Evolutionary conservation across 2,888 invertebrate species (phyloP).

Genomic region (Drosophila paranaensis): DNA sequence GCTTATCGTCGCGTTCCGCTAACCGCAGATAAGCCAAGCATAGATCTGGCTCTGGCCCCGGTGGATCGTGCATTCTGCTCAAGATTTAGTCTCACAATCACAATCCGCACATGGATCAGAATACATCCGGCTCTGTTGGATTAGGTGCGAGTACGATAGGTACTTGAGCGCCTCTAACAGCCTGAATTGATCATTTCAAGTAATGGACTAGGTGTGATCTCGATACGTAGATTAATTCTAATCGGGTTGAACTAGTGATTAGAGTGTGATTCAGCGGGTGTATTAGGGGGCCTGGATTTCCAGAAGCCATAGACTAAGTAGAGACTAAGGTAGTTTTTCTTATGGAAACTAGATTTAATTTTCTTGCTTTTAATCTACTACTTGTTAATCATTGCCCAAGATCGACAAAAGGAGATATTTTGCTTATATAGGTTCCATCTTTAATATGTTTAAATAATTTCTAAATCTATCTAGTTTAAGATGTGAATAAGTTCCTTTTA

Average conservation of each 20-base stretch:
- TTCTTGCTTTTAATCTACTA: not conserved
- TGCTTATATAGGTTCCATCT: too few species aligned
- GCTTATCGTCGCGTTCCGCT: slow-evolving; percentile 29
- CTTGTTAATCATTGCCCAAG: not conserved
- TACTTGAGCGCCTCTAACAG: slow-evolving; percentile 16
- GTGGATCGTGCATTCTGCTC: slow-evolving; percentile 10
- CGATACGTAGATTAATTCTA: slow-evolving; percentile 34
- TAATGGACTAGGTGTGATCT: slow-evolving; percentile 67
- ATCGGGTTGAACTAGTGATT: slow-evolving; percentile 23
- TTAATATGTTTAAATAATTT: too few species aligned
- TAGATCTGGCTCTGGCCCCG: slow-evolving; percentile 12
- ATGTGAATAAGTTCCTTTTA: too few species aligned
- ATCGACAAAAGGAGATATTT: too few species aligned
- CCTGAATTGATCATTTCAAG: slow-evolving; percentile 41
- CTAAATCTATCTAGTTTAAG: too few species aligned
- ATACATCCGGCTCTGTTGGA: slow-evolving; percentile 52
- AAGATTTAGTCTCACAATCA: slow-evolving; percentile 59
- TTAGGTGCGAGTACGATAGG: slow-evolving; percentile 21
- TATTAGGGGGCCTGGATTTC: slow-evolving; percentile 35
- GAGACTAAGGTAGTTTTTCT: not conserved
- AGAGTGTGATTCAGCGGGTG: slow-evolving; percentile 20
- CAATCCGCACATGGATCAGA: slow-evolving; percentile 42
- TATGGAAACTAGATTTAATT: not conserved
- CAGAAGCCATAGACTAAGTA: not conserved
- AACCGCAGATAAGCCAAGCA: slow-evolving; percentile 41